Evolutionary conservation across 2,888 invertebrate genomes (phyloP).

Genomic region (Cheilosia urbana): DNA sequence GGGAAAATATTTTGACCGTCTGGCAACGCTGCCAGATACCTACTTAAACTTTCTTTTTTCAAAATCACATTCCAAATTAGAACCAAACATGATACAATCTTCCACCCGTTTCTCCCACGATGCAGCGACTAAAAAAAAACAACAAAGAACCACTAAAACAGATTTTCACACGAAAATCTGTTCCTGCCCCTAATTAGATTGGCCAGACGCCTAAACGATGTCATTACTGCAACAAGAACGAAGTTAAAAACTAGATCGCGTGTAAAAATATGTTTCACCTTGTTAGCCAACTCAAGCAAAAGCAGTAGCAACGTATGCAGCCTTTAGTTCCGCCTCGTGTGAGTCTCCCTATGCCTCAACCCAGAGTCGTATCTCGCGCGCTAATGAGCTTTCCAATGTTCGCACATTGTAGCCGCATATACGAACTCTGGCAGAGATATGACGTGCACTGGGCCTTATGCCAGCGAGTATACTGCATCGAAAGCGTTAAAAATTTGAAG

Average conservation of each 20-base stretch:
- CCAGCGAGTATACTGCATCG: conserved; percentile 32
- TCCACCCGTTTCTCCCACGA: conserved; percentile 17
- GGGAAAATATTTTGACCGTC: too few relatives aligned
- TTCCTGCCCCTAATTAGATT: conserved; percentile 60
- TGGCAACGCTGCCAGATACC: too few relatives aligned
- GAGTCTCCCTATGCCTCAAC: conserved; percentile 28
- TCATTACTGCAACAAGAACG: conserved; percentile 74
- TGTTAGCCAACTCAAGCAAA: conserved; percentile 80
- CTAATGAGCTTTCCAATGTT: conserved; percentile 75
- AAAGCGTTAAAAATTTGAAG: conserved; percentile 62
- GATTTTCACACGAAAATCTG: conserved; percentile 76
- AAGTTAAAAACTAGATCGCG: conserved; percentile 77
- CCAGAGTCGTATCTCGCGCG: conserved; percentile 39
- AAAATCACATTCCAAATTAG: background rate
- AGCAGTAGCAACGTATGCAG: conserved; percentile 76
- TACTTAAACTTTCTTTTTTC: too few relatives aligned
- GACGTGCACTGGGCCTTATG: conserved; percentile 41
- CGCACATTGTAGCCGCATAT: conserved; percentile 50
- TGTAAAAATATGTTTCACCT: conserved; percentile 83
- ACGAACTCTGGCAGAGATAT: conserved; percentile 28
- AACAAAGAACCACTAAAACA: conserved; percentile 41
- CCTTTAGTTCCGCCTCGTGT: conserved; percentile 76
- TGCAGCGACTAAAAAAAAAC: conserved; percentile 1
- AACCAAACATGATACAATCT: background rate
- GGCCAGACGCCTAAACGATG: conserved; percentile 45